phyloP scores from a whole-genome alignment of 2,888 invertebrate species.

The Dryobotodes eremita region DNA sequence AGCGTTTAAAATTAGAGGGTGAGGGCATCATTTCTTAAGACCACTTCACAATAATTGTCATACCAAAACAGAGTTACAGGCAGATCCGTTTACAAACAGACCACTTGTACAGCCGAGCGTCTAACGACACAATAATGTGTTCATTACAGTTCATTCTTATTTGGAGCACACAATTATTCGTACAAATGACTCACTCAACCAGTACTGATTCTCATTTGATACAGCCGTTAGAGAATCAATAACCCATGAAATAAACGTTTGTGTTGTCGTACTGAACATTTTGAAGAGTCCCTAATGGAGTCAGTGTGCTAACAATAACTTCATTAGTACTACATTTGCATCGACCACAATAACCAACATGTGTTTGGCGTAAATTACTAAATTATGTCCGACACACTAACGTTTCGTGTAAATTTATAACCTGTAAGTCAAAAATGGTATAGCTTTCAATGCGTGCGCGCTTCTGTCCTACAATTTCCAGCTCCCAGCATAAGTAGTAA shows the following conservation, averaged over 20 bases:
- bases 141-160: conserved; percentile 61
- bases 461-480: not conserved
- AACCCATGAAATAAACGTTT: conserved; percentile 63
- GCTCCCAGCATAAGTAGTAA: not conserved
- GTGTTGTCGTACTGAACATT: conserved; percentile 43
- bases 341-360: conserved; percentile 29
- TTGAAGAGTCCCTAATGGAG: conserved; percentile 50
- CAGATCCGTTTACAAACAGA: conserved; percentile 36
- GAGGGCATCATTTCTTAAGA: not conserved
- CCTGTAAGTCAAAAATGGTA: not conserved
- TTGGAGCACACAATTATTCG: conserved; percentile 57
- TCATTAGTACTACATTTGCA: conserved; percentile 44
- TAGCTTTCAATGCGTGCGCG: not conserved
- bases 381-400: not conserved
- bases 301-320: conserved; percentile 26
- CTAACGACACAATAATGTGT: conserved; percentile 56
- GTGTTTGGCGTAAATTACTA: conserved; percentile 27
- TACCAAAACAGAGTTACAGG: not conserved
- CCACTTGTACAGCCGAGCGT: conserved; percentile 27
- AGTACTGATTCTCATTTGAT: conserved; percentile 62
- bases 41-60: not conserved
- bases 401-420: not conserved
- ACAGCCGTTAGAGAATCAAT: conserved; percentile 62
- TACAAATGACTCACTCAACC: conserved; percentile 62
- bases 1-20: not conserved